Conservation (phyloP, 1,140 invertebrate species). For the Penaeus vannamei region DNA sequence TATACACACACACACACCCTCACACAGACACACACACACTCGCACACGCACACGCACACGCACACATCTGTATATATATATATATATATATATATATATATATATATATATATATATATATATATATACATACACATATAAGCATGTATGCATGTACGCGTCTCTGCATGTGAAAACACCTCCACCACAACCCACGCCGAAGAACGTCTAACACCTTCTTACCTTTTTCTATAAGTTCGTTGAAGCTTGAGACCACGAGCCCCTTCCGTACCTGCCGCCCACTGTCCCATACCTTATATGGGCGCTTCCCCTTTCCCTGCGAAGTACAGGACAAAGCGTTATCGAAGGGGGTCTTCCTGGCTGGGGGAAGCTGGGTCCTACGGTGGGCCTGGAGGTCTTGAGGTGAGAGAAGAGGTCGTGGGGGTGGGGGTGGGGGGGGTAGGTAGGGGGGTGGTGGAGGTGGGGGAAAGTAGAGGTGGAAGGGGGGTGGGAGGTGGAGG, state of each 20-base stretch:
- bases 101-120: neutral
- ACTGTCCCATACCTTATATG: slow-evolving; percentile 98
- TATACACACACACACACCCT: neutral
- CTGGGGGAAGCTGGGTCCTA: neutral
- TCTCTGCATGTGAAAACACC: neutral
- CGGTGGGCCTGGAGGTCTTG: neutral
- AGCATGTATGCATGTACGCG: neutral
- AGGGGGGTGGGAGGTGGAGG: slow-evolving; percentile 32
- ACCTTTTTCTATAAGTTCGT: slow-evolving; percentile 90
- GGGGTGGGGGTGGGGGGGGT: neutral
- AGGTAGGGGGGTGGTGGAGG: slow-evolving; percentile 30
- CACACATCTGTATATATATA: neutral
- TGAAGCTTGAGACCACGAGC: slow-evolving; percentile 90
- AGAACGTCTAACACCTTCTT: slow-evolving; percentile 43
- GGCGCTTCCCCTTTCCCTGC: slow-evolving; percentile 84
- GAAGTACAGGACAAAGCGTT: neutral
- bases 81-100: neutral
- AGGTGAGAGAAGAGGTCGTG: neutral
- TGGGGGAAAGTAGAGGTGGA: slow-evolving; percentile 25
- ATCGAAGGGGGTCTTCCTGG: neutral
- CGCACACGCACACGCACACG: neutral
- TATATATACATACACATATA: neutral
- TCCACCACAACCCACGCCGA: neutral
- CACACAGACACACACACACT: neutral
- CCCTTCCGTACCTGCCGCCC: slow-evolving; percentile 94